Evolutionary conservation across 2,113 vertebrate species (phyloP).

Genomic region (Sorex fumeus): DNA sequence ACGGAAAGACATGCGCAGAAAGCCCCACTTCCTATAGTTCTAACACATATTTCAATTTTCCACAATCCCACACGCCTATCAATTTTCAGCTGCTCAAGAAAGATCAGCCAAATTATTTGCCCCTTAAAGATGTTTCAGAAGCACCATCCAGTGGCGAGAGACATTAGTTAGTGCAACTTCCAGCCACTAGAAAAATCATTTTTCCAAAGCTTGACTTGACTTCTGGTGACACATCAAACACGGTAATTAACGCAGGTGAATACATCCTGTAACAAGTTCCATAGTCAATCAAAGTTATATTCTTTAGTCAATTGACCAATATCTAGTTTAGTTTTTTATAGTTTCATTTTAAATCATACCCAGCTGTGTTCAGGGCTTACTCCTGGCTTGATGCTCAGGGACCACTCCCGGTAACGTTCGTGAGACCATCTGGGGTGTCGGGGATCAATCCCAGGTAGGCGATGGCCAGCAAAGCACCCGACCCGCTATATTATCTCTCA

Average conservation of each 20-base stretch:
- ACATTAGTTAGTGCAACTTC: slow-evolving; percentile 53
- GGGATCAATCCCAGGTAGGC: no score
- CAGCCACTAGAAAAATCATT: background rate
- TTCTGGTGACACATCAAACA: slow-evolving; percentile 24
- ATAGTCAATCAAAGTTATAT: slow-evolving; percentile 46
- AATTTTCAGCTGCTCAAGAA: slow-evolving; percentile 66
- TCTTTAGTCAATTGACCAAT: slow-evolving; percentile 30
- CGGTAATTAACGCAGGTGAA: slow-evolving; percentile 2
- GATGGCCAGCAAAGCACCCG: no score
- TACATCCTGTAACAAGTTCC: slow-evolving; percentile 21
- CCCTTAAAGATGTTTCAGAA: slow-evolving; percentile 45
- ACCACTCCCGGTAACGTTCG: no score
- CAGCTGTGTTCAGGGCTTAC: no score
- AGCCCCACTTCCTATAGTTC: slow-evolving; percentile 32
- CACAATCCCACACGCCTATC: background rate
- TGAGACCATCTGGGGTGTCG: no score
- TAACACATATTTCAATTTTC: slow-evolving; percentile 50
- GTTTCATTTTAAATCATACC: no score
- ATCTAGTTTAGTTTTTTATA: background rate
- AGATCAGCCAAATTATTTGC: slow-evolving; percentile 10
- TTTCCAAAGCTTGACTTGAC: background rate
- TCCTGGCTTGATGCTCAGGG: no score
- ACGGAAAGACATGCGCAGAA: background rate
- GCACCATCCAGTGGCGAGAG: slow-evolving; percentile 75
- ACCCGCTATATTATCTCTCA: no score